Conservation (phyloP, 2,888 invertebrate genomes). For the Ctenicera cuprea region DNA sequence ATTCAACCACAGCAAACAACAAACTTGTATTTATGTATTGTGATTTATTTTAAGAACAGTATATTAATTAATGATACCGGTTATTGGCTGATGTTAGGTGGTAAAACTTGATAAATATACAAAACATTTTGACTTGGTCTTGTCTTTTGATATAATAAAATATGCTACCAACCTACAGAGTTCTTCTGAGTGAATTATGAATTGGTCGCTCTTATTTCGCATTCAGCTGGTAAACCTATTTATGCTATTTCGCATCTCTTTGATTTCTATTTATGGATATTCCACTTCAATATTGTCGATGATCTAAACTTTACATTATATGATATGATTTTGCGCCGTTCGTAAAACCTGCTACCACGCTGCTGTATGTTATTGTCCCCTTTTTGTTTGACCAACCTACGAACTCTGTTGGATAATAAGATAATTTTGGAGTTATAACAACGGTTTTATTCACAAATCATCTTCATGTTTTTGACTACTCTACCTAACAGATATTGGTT, state of each 20-base stretch:
- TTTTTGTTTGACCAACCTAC: constrained; percentile 34
- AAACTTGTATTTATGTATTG: no score
- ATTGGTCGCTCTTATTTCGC: not conserved
- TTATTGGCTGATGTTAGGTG: not conserved
- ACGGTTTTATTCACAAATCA: constrained; percentile 40
- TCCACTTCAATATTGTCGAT: constrained; percentile 18
- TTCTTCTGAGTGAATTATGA: constrained; percentile 6
- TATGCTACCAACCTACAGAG: constrained; percentile 1
- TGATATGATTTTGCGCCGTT: constrained; percentile 6
- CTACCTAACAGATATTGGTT: constrained; percentile 36
- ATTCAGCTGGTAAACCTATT: constrained; percentile 2
- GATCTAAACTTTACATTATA: constrained; percentile 17
- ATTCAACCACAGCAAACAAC: no score
- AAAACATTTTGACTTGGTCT: not conserved
- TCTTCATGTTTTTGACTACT: constrained; percentile 30
- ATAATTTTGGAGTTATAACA: constrained; percentile 28
- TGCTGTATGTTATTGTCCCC: constrained; percentile 25
- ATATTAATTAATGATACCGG: not conserved
- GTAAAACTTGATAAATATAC: constrained; percentile 1
- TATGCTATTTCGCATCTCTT: constrained; percentile 5
- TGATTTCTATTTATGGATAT: constrained; percentile 18
- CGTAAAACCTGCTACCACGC: constrained; percentile 9
- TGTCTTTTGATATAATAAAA: constrained; percentile 8
- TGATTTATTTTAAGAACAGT: no score
- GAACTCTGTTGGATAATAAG: constrained; percentile 33